Evolutionary conservation across 2,888 invertebrate species (phyloP).

Genomic region (Rhabditoides inermis): DNA sequence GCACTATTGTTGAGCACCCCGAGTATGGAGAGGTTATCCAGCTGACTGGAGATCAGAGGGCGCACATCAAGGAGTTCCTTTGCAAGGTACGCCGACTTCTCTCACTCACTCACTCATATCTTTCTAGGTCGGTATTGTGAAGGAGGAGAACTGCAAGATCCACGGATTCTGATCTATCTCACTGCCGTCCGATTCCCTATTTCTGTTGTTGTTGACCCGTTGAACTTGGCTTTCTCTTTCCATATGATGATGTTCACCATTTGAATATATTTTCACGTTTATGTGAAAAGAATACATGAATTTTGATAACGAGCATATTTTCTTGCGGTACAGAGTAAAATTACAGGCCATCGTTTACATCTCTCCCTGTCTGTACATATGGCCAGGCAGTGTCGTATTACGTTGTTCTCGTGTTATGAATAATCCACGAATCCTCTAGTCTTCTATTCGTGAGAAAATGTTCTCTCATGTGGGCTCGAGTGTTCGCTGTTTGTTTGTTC

Average conservation of each 20-base stretch:
- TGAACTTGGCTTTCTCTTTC: slow-evolving; percentile 4
- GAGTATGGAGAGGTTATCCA: slow-evolving; percentile 99
- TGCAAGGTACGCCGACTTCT: neutral
- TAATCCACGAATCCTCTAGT: no score
- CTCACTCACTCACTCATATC: slow-evolving; percentile 52
- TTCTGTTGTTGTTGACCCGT: neutral
- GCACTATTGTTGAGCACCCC: slow-evolving; percentile 98
- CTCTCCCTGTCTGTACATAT: no score
- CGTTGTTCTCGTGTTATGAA: no score
- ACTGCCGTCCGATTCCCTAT: neutral
- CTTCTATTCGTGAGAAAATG: no score
- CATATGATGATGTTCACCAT: slow-evolving; percentile 12
- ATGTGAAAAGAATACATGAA: neutral
- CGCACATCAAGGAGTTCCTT: slow-evolving; percentile 60
- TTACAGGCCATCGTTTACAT: no score
- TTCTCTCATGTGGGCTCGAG: no score
- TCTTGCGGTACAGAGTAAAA: no score
- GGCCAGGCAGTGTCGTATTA: no score
- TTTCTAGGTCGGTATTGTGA: slow-evolving; percentile 89
- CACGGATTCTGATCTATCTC: slow-evolving; percentile 73
- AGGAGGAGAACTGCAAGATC: slow-evolving; percentile 94
- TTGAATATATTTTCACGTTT: neutral
- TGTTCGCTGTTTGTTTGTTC: no score
- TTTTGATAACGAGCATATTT: no score
- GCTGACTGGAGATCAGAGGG: slow-evolving; percentile 97